phyloP scores from a whole-genome alignment of 2,888 invertebrate genomes.

The Sclerodermus sp. region DNA sequence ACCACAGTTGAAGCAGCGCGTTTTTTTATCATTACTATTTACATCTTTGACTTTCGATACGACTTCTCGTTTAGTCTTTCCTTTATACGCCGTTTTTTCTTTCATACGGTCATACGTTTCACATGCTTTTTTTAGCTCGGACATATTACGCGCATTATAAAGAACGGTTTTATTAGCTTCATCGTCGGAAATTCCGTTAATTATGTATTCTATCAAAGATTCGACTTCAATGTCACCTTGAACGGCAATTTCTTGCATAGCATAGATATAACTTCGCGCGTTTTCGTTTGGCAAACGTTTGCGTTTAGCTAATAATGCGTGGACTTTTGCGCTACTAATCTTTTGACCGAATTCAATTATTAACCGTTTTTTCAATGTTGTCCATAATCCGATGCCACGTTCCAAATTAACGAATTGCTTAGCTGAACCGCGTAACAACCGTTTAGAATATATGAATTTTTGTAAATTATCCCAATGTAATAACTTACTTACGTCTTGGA shows the following conservation, averaged over 20 bases:
- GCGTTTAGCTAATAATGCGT: constrained; percentile 5
- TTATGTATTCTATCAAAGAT: constrained; percentile 16
- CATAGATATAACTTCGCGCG: constrained; percentile 13
- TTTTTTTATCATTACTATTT: no score
- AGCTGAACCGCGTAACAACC: constrained; percentile 9
- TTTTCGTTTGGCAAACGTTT: constrained; percentile 9
- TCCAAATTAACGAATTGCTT: constrained; percentile 7
- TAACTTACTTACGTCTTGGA: constrained; percentile 13
- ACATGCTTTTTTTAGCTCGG: no score
- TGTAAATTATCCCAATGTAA: constrained; percentile 14
- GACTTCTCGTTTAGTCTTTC: no score
- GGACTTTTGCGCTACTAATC: constrained; percentile 4
- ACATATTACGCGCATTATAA: no score
- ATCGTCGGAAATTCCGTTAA: not conserved
- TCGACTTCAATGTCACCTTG: constrained; percentile 11
- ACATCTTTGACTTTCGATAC: no score
- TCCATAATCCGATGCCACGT: constrained; percentile 4
- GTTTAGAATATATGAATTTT: constrained; percentile 10
- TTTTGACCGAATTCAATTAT: constrained; percentile 6
- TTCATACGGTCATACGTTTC: no score
- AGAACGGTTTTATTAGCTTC: no score
- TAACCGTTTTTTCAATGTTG: constrained; percentile 3
- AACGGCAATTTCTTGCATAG: constrained; percentile 13
- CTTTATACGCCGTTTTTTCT: no score
- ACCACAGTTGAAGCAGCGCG: no score